Conservation (phyloP, 2,888 invertebrate genomes). For the Poecilobothrus nobilitatus region DNA sequence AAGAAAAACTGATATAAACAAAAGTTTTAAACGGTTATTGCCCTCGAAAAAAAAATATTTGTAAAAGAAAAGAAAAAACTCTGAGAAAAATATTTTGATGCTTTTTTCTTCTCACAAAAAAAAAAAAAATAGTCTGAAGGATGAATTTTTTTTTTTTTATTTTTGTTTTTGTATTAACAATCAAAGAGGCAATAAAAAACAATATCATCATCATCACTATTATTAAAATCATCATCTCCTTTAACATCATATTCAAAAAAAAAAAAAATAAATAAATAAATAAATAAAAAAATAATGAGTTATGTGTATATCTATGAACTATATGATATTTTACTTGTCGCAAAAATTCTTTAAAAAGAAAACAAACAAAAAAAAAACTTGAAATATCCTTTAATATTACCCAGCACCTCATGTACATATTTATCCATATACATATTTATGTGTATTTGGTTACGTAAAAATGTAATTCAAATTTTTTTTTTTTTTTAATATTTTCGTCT, state of each 20-base stretch:
- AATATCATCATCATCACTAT: too few relatives aligned
- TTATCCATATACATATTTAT: background rate
- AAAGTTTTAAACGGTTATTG: background rate
- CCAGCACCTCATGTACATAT: background rate
- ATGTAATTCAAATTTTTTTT: background rate
- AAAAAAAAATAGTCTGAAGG: background rate
- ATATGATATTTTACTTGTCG: background rate
- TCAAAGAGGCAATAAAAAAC: too few relatives aligned
- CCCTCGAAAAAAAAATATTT: background rate
- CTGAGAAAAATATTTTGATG: too few relatives aligned
- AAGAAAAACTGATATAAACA: background rate
- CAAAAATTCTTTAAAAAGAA: too few relatives aligned
- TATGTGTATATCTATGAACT: background rate
- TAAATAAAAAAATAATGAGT: background rate
- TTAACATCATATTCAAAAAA: background rate
- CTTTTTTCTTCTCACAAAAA: background rate
- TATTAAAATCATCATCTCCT: too few relatives aligned
- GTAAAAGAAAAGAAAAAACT: background rate
- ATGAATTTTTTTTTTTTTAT: background rate
- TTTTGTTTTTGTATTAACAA: too few relatives aligned
- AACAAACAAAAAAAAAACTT: too few relatives aligned
- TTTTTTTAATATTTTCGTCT: background rate
- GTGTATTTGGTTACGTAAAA: background rate
- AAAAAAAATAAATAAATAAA: background rate
- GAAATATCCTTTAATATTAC: too few relatives aligned